Percentiles rank a stretch among this genome's conserved stretches.
These are phyloP conservation scores for Dryoscopus gambensis DNA, from an alignment of 2,113 vertebrate genomes.

Conservation along the genomic window DNA sequence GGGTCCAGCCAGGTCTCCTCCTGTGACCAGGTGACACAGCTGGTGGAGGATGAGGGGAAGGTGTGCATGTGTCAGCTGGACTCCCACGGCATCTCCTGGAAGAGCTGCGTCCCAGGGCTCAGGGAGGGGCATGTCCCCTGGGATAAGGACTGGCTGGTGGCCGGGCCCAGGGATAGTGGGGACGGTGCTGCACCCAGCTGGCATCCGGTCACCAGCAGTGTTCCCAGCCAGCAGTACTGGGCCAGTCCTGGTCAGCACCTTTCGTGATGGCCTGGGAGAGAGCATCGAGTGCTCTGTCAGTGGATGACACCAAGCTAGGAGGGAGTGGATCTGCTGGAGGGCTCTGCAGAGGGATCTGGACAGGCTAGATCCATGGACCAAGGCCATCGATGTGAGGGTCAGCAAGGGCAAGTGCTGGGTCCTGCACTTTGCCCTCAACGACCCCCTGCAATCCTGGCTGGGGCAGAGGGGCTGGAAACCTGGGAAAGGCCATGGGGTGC, in stretches of 20 bases:
- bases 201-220: accelerated
- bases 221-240: background rate
- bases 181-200: background rate
- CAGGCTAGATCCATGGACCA: background rate
- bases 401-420: background rate
- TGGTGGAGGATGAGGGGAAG: background rate
- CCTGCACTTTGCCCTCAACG: background rate
- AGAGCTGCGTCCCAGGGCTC: background rate
- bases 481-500: background rate
- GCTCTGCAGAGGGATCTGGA: no score
- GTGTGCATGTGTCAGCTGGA: background rate
- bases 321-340: no score
- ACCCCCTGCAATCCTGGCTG: background rate
- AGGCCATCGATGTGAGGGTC: no score
- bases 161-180: accelerated
- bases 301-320: background rate
- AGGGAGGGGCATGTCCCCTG: background rate
- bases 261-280: background rate
- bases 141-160: background rate
- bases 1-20: background rate
- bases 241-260: background rate
- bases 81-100: background rate
- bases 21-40: background rate
- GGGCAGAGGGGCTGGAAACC: background rate
- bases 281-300: background rate